Conservation (phyloP, 2,797 vertebrate species). For the Chelonia mydas region DNA sequence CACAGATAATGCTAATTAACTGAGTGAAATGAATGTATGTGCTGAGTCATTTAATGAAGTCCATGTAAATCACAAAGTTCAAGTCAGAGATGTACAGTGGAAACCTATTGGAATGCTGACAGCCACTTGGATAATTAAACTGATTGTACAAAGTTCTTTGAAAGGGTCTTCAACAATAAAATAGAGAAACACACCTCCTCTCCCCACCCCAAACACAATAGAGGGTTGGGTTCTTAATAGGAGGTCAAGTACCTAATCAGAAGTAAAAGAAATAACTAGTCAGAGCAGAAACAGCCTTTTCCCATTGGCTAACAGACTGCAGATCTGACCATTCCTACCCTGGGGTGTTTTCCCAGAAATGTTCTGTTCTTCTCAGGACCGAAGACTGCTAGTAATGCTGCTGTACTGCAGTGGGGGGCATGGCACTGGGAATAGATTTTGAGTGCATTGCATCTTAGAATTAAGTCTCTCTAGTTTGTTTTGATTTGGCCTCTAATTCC, state of each 20-base stretch:
- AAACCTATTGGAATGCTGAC: not conserved
- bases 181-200: not conserved
- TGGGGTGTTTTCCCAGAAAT: not conserved
- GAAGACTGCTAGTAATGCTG: not conserved
- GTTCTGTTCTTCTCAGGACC: not conserved
- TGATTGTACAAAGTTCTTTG: not conserved
- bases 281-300: not conserved
- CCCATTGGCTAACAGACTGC: not conserved
- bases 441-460: not conserved
- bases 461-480: not conserved
- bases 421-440: not conserved
- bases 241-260: not conserved
- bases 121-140: not conserved
- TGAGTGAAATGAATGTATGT: not conserved
- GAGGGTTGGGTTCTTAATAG: not conserved
- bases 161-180: not conserved
- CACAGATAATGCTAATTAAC: not conserved
- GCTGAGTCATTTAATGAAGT: not conserved
- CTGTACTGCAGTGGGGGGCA: not conserved
- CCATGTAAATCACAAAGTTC: not conserved
- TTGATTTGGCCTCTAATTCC: not conserved
- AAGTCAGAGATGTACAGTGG: not conserved
- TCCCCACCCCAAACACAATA: not conserved
- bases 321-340: not conserved
- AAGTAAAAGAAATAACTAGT: not conserved